Evolutionary conservation across 1,140 invertebrate species (phyloP).

Genomic region (Sarcophaga bullata): DNA sequence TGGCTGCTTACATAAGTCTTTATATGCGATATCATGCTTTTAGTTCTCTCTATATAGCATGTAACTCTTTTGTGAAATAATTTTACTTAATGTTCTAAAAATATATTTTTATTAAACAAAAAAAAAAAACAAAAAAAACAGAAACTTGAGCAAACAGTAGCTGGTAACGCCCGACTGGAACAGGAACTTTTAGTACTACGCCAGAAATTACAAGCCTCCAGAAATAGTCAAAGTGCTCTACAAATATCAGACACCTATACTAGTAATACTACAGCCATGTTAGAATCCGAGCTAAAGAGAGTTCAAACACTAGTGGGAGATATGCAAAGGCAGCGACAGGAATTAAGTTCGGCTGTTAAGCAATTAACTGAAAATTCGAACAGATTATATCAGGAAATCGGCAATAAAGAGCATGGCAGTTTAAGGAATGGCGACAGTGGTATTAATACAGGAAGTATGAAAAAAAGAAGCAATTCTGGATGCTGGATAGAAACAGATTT

Average conservation of each 20-base stretch:
- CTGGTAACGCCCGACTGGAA: constrained; percentile 87
- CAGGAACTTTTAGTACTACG: constrained; percentile 85
- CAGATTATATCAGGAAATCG: constrained; percentile 62
- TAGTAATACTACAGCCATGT: constrained; percentile 71
- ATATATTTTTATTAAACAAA: neutral
- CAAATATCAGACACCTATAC: constrained; percentile 51
- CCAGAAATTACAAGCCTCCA: constrained; percentile 82
- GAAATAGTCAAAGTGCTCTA: constrained; percentile 53
- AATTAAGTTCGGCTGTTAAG: constrained; percentile 82
- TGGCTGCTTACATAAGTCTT: neutral
- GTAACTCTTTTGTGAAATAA: neutral
- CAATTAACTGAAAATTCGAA: constrained; percentile 81
- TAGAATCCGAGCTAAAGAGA: constrained; percentile 83
- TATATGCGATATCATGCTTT: neutral
- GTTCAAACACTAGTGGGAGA: constrained; percentile 88
- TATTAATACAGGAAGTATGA: constrained; percentile 55
- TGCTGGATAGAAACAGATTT: constrained; percentile 91
- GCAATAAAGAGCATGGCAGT: constrained; percentile 58
- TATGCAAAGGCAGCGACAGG: constrained; percentile 82
- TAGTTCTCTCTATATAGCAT: constrained; percentile 37
- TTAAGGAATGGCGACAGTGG: constrained; percentile 51
- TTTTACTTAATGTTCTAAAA: neutral
- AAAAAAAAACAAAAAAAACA: constrained; percentile 61
- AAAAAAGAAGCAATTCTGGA: constrained; percentile 66
- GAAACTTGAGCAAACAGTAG: constrained; percentile 91